Base-by-base conservation (phyloP, 2,888 invertebrate species). In the Punctoribates punctum region DNA sequence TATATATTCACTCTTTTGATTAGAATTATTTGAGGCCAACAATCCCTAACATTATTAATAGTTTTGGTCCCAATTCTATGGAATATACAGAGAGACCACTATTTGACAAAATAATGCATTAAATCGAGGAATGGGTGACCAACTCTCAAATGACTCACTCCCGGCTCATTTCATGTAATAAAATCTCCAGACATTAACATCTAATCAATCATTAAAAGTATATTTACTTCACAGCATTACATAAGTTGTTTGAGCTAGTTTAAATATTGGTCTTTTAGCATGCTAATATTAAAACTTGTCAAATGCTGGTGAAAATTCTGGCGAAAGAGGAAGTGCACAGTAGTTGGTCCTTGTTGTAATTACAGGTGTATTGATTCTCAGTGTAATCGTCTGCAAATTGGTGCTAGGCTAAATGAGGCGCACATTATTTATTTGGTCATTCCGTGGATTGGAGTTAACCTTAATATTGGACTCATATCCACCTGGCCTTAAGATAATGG, bases 351-450 rank as follows among this genome's bases (percentile, higher is more conserved):
- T n/a, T n/a, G 11, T 9, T 42, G 42, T 42, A 42, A 60, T 72
- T 48, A 72, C 72, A 72, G 72, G 72, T 72, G 72, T 48, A 72
- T 46, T 48, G 48, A 72, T 72, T 72, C 72, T 23, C 72, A 72
- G 72, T 72, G 20, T 72, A 25, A 46, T 72, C 38, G 42, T n/a
- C 15, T 1, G 27, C 29, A 70, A n/a, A 70, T 17, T 70, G 65
- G 20, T 25, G 42, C 9, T 65, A 48, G 46, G n/a, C n/a, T 27
- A 72, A 72, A 72, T 72, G 72, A 72, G 48, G 46, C 48, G 25
- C 13, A 72, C 72, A 72, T 72, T 72, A 72, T 72, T 72, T 72
- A 72, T 72, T 23, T 17, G 72, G 72, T 72, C 72, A 72, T 72
- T 72, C 25, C 23, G 3, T 5, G 34, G 3, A 34, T 34, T 34